Evolutionary conservation across 2,113 vertebrate genomes (phyloP), one percentile per base, ranked within the genome.

Genomic region (Oncorhynchus kisutch): DNA sequence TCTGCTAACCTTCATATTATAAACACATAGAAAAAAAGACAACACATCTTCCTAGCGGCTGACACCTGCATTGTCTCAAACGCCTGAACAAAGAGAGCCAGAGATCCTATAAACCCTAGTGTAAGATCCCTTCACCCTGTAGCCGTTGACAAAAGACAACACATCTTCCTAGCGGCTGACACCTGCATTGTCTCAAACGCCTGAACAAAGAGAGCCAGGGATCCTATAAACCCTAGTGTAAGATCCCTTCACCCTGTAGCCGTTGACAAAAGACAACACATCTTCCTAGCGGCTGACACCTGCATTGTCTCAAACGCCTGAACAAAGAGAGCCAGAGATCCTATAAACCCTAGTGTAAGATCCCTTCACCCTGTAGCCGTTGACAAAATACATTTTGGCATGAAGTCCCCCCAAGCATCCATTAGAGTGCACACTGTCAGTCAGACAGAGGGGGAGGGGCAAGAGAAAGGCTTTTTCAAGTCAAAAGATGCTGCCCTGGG

Each of bases 351-450:
- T 31, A 18, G 13, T 39, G 29, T 25, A 45, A 39, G 34, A 39
- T 8, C 34, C 66, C 66, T 4, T 64, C 54, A 27, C 75, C 25
- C 0, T 59, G 25, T 68, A 18, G 31, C 67, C 29, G 22, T 59
- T 29, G 27, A 76, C 77, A 31, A 78, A 62, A 71, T 77, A 70
- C 3, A 72, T 34, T 2, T 49, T 54, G 31, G 20, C 67, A 27
- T 12, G 5, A 65, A 1, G 18, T 51, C 29, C 67, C 5, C 51
- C 13, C 51, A 54, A 48, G 74, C 73, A 5, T 39, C 69, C 67
- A 79, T 77, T 78, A 49, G 73, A 83, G 74, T 67, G 79, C 54
- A 78, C 71, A 54, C 51, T 16, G 16, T 45, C 39, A 54, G 34
- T 34, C 34, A 2, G 39, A 11, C 39, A 54, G 51, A 54, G 51